Conservation (phyloP, 2,113 vertebrate genomes). For the Urocolius indicus region DNA sequence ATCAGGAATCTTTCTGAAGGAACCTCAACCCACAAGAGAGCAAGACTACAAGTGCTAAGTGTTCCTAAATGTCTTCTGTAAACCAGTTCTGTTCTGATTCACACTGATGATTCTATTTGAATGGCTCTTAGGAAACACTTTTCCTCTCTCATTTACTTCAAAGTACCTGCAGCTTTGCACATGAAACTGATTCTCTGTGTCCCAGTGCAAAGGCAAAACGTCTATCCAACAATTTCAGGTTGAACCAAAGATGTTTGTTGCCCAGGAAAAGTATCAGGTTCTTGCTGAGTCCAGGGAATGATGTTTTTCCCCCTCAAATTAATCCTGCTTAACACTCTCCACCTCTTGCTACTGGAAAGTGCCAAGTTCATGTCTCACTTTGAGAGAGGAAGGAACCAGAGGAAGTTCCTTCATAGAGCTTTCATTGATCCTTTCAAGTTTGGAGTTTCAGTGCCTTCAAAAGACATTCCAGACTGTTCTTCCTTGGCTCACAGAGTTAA, state of each 20-base stretch:
- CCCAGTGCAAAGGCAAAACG: not conserved
- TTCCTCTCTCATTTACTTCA: not conserved
- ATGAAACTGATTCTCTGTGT: not conserved
- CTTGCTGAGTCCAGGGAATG: not conserved
- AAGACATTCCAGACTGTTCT: not conserved
- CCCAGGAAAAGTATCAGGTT: not conserved
- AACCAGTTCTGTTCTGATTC: not conserved
- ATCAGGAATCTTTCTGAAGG: not conserved
- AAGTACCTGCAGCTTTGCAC: not conserved
- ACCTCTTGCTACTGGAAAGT: slow-evolving; percentile 70
- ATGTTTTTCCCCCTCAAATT: not conserved
- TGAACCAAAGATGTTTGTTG: not conserved
- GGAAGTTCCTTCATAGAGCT: not conserved
- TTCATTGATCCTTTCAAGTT: not conserved
- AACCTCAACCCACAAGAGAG: not conserved
- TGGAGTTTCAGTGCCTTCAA: not conserved
- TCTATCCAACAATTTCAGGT: not conserved
- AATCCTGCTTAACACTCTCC: not conserved
- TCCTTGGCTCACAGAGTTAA: not conserved
- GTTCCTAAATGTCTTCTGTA: not conserved
- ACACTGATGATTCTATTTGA: not conserved
- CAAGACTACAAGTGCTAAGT: not conserved
- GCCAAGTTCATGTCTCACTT: slow-evolving; percentile 65
- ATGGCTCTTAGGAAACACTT: not conserved
- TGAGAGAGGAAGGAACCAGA: slow-evolving; percentile 64